Conservation (phyloP, 2,113 vertebrate species). For the Platanista minor region DNA sequence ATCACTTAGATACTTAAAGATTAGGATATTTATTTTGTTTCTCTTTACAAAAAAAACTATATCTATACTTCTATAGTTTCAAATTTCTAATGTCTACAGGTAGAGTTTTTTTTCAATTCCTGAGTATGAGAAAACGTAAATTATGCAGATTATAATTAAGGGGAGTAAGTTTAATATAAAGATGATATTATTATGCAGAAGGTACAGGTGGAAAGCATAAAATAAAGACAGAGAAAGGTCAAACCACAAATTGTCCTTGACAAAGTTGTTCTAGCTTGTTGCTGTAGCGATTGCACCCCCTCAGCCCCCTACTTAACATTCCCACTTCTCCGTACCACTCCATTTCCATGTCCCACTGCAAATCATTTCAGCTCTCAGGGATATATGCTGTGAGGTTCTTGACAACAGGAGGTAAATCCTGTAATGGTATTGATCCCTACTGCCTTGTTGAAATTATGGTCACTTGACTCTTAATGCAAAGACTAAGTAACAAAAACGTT, state of each 20-base stretch:
- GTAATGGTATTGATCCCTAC: not conserved
- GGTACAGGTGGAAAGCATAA: not conserved
- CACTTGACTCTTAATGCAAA: not conserved
- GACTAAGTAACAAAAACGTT: not conserved
- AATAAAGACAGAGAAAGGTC: not conserved
- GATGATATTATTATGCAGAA: not conserved
- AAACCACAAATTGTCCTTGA: not conserved
- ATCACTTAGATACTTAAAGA: not conserved
- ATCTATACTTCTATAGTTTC: not conserved
- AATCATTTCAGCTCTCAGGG: not conserved
- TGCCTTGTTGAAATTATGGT: not conserved
- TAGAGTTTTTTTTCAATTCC: not conserved
- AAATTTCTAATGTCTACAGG: not conserved
- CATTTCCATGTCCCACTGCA: not conserved
- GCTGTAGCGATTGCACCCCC: fast-evolving
- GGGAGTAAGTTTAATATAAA: not conserved
- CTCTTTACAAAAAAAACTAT: not conserved
- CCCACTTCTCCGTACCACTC: fast-evolving
- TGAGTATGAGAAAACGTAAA: not conserved
- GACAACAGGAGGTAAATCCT: not conserved
- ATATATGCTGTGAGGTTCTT: not conserved
- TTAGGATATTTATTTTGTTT: not conserved
- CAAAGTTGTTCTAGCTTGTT: not conserved
- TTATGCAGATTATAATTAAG: not conserved
- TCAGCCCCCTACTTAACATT: fast-evolving